Base-by-base conservation (phyloP, 2,888 invertebrate species). In the Eudemis profundana region DNA sequence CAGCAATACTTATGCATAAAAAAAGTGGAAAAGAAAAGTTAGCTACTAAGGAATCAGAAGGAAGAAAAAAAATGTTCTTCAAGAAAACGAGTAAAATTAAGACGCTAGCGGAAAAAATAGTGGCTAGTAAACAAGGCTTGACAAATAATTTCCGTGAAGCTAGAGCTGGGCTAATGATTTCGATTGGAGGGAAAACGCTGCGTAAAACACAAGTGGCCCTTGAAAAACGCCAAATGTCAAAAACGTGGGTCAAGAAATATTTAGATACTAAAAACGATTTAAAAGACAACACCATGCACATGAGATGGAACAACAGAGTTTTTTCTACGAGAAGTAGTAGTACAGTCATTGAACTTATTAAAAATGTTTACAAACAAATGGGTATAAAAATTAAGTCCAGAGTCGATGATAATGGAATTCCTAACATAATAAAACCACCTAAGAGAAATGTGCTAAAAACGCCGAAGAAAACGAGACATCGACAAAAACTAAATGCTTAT, bases 61-160 rank as follows among this genome's bases (percentile, higher is more conserved):
- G 77, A 44, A 74, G 77, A 0, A 86, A 78, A 53, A 86, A 78
- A 54, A 85, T 82, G 66, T 89, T 87, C 56, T 89, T 89, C 66
- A 84, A 81, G 71, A 89, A 79, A 70, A 87, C 79, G 60, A 77
- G 68, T 17, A 80, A 79, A 68, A 75, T 77, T 19, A 81, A 76
- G 74, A 53, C 69, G 10, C 10, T 29, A 15, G 8, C 51, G 10
- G 4, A 78, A 77, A 61, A 69, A 76, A 23, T 56, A 72, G 1
- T 78, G 74, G 83, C 80, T 68, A 44, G 74, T 2, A 85, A 84
- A 67, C 84, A 88, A 75, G 78, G 76, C 10, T 74, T 89, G 0
- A 87, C 84, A 36, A 74, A 89, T 19, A 87, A 85, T 2, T 77
- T 86, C 2, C 89, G 89, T 68, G 88, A 90, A 75, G 78, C 89